A percentile compares a stretch with the other conserved stretches of the same genome.
Evolutionary conservation across 1,140 invertebrate genomes (phyloP).

Genomic region (Drosophila kurseongensis): DNA sequence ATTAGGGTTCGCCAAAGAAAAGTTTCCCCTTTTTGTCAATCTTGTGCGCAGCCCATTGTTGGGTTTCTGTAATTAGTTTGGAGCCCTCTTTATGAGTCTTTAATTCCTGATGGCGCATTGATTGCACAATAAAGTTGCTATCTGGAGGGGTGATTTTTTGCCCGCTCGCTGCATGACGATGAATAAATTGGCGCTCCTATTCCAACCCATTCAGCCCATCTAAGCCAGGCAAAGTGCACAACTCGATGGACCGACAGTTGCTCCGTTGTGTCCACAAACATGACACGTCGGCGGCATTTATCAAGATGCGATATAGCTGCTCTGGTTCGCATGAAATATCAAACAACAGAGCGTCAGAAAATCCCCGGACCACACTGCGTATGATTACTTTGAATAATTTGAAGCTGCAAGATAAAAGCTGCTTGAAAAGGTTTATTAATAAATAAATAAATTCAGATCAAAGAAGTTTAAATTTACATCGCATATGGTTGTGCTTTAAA

Average conservation of each 20-base stretch:
- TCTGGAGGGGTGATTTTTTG: neutral
- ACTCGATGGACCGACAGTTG: conserved; percentile 8
- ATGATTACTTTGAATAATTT: conserved; percentile 20
- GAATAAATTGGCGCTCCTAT: conserved; percentile 47
- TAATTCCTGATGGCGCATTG: conserved; percentile 55
- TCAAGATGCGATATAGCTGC: neutral
- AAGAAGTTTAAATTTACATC: neutral
- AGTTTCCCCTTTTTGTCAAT: conserved; percentile 45
- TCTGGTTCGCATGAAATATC: neutral
- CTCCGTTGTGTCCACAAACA: conserved; percentile 7
- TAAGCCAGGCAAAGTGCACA: conserved; percentile 32
- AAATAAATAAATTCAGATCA: conserved; percentile 6
- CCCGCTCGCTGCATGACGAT: conserved; percentile 35
- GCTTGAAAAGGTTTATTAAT: conserved; percentile 1
- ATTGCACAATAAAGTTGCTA: conserved; percentile 41
- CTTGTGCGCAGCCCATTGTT: conserved; percentile 16
- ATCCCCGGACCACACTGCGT: neutral
- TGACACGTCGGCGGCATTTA: neutral
- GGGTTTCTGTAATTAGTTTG: conserved; percentile 61
- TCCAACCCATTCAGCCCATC: conserved; percentile 3
- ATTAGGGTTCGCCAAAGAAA: conserved; percentile 50
- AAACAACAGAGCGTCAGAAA: too few species aligned
- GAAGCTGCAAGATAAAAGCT: neutral
- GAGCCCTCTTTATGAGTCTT: conserved; percentile 50
- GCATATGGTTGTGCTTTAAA: neutral